Conservation (phyloP, 2,797 vertebrate genomes). For the Tinamus major region DNA sequence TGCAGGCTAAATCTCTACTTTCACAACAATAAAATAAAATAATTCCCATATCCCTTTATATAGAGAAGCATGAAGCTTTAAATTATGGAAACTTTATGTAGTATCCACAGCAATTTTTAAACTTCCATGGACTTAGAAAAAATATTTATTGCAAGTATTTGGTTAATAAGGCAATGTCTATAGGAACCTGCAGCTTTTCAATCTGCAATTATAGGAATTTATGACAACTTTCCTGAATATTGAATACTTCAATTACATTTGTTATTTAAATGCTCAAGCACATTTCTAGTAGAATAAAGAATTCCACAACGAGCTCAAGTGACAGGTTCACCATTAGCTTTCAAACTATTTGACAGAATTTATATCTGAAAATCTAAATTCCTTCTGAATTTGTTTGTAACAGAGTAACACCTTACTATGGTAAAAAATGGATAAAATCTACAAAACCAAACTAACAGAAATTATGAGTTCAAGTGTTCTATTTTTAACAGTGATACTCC, state of each 20-base stretch:
- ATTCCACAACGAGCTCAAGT: not conserved
- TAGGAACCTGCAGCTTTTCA: not conserved
- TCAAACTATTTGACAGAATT: conserved; percentile 6
- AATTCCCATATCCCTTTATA: not conserved
- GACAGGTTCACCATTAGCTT: not conserved
- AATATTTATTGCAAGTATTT: not conserved
- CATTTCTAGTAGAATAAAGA: conserved; percentile 5
- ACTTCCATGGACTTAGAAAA: not conserved
- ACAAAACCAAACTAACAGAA: not conserved
- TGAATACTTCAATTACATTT: not conserved
- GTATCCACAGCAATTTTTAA: not conserved
- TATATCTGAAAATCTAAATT: not conserved
- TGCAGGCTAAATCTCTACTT: not conserved
- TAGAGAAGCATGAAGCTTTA: not conserved
- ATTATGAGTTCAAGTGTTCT: not conserved
- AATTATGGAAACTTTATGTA: not conserved
- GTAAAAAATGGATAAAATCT: not conserved
- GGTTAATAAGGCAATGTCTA: not conserved
- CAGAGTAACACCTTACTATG: not conserved
- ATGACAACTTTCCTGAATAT: not conserved
- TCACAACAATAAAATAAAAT: not conserved
- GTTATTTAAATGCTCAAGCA: not conserved
- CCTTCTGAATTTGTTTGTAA: not conserved
- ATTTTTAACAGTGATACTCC: not conserved
- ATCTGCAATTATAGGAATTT: not conserved